phyloP scores from a whole-genome alignment of 2,113 vertebrate genomes.

The Psilopsiagon aymara region DNA sequence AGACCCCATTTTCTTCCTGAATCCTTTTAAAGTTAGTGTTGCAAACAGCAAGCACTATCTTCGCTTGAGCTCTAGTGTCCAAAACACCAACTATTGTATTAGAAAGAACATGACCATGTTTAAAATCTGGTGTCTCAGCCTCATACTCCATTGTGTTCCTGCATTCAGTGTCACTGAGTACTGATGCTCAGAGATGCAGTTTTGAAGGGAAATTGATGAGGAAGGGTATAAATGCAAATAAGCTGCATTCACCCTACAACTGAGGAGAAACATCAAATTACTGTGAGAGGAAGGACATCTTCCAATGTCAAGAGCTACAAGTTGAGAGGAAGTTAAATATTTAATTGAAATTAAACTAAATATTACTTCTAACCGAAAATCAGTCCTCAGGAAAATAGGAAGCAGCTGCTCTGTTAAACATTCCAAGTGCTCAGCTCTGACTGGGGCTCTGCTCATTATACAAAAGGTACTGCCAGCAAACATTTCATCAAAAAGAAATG shows the following conservation, averaged over 20 bases:
- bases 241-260: not conserved
- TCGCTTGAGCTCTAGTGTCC: not conserved
- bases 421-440: not conserved
- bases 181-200: not conserved
- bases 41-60: not conserved
- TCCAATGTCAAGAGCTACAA: conserved; percentile 42
- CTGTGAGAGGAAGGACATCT: conserved; percentile 3
- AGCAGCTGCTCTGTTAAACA: conserved; percentile 52
- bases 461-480: conserved; percentile 58
- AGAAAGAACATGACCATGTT: not conserved
- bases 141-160: not conserved
- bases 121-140: not conserved
- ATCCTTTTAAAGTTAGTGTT: not conserved
- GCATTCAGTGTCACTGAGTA: not conserved
- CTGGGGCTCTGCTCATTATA: conserved; percentile 38
- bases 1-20: not conserved
- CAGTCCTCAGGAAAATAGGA: conserved; percentile 45
- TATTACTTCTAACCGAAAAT: conserved; percentile 45
- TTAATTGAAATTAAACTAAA: conserved; percentile 57
- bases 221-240: conserved; percentile 10
- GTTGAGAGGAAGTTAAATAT: conserved; percentile 59
- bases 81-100: not conserved
- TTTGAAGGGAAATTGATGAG: not conserved
- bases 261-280: conserved; percentile 30
- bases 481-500: conserved; percentile 58